phyloP scores from a whole-genome alignment of 2,888 invertebrate genomes.

The Blera fallax region DNA sequence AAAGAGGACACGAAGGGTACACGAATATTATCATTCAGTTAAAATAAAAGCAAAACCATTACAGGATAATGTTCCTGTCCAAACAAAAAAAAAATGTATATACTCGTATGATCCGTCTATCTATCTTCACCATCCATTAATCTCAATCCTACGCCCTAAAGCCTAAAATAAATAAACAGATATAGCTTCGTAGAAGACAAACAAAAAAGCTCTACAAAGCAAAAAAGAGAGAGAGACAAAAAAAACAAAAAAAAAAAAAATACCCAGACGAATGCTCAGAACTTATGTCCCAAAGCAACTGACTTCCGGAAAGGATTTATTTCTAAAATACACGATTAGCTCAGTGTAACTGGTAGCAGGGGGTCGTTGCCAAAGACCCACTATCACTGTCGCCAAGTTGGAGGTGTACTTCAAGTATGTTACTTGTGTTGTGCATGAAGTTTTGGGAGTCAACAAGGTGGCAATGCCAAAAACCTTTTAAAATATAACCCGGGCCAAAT shows the following conservation, averaged over 20 bases:
- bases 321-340: constrained; percentile 72
- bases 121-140: constrained; percentile 30
- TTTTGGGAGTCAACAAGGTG: constrained; percentile 39
- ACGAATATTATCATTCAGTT: constrained; percentile 34
- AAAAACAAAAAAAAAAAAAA: neutral
- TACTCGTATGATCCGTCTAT: constrained; percentile 43
- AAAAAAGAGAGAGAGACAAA: neutral
- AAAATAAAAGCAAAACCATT: constrained; percentile 33
- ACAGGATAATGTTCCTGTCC: constrained; percentile 36
- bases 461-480: constrained; percentile 33
- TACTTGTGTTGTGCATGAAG: neutral
- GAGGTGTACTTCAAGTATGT: constrained; percentile 5
- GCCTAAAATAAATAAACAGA: constrained; percentile 14
- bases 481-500: constrained; percentile 51
- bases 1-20: constrained; percentile 38
- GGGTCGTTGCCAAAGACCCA: neutral
- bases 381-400: neutral
- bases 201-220: neutral
- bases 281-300: constrained; percentile 71
- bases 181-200: neutral
- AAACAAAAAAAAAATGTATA: neutral
- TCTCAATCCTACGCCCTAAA: neutral
- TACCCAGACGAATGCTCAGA: constrained; percentile 66
- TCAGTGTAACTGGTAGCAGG: constrained; percentile 6
- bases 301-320: constrained; percentile 73